Base-by-base conservation (phyloP, 2,113 vertebrate genomes). In the Vimba vimba region DNA sequence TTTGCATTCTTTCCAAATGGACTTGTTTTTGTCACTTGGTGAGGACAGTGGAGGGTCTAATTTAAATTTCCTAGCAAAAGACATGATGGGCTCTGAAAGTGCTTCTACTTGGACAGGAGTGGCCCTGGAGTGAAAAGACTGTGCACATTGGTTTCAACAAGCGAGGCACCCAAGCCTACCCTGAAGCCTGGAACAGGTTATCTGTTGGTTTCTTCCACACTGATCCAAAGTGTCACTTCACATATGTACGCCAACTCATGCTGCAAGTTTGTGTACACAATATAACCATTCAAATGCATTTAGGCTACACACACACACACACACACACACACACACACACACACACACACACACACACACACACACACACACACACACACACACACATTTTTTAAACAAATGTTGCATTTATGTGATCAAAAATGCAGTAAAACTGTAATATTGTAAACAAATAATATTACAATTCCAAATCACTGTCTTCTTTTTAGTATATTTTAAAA, bases 21-120 rank as follows among this genome's bases (percentile, higher is more conserved):
- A 71, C 50, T 43, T n/a, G 66, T 71, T 50, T 71, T 71, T 71
- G 74, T 23, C 62, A 79, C 62, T 69, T 60, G n/a, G n/a, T 55
- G 21, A 66, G 75, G 74, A 78, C 25, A 78, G 36, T 83, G 74
- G 33, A 47, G 74, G 78, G 36, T 78, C 64, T 68, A 30, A 87
- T 87, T 25, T 64, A 55, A 83, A 83, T 71, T 83, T 57, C 73
- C 62, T 39, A 69, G 19, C 4, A 36, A 71, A 71, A 71, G 33
- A 23, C 68, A 71, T 71, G 33, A 71, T 71, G 19, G 9, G 9
- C 9, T 71, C 33, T 21, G 39, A 43, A 33, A 71, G 68, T 39
- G 33, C 30, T 69, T 36, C 17, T 21, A 36, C 17, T 69, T 36
- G 33, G 17, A 69, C 19, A 69, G 66, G 4, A 43, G 19, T 12